Evolutionary conservation across 2,113 vertebrate species (phyloP).

Genomic region (Sigmodon hispidus): DNA sequence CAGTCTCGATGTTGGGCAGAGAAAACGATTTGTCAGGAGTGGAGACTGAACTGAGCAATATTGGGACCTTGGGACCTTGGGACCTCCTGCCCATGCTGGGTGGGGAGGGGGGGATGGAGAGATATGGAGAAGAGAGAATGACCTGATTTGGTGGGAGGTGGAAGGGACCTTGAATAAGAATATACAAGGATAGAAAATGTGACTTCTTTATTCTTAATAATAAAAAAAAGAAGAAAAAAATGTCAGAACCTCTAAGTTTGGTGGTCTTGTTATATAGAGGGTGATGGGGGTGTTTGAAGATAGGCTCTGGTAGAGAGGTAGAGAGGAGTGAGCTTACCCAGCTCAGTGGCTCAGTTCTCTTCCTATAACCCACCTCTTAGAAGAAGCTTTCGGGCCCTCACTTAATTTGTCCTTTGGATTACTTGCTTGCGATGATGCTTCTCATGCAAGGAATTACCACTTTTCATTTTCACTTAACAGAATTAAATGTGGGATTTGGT

Average conservation of each 20-base stretch:
- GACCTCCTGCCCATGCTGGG: too few species aligned
- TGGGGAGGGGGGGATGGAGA: too few species aligned
- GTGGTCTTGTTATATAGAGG: not conserved
- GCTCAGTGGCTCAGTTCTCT: constrained; percentile 26
- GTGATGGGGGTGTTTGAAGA: constrained; percentile 29
- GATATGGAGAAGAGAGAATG: too few species aligned
- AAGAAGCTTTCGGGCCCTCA: not conserved
- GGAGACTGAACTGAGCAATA: too few species aligned
- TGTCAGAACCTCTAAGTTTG: not conserved
- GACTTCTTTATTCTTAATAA: too few species aligned
- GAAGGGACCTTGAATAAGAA: too few species aligned
- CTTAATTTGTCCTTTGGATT: not conserved
- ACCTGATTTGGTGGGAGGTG: too few species aligned
- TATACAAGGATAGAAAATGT: too few species aligned
- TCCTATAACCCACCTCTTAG: not conserved
- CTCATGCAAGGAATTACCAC: not conserved
- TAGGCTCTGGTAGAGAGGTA: not conserved
- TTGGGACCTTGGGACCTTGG: too few species aligned
- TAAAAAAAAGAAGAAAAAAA: too few species aligned
- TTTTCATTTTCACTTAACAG: not conserved
- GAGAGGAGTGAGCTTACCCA: not conserved
- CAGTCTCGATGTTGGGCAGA: too few species aligned
- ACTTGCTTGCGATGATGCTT: not conserved
- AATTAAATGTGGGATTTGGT: not conserved
- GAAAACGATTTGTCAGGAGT: too few species aligned